Conservation (phyloP, 2,888 invertebrate species). For the Pseudoips prasinana region DNA sequence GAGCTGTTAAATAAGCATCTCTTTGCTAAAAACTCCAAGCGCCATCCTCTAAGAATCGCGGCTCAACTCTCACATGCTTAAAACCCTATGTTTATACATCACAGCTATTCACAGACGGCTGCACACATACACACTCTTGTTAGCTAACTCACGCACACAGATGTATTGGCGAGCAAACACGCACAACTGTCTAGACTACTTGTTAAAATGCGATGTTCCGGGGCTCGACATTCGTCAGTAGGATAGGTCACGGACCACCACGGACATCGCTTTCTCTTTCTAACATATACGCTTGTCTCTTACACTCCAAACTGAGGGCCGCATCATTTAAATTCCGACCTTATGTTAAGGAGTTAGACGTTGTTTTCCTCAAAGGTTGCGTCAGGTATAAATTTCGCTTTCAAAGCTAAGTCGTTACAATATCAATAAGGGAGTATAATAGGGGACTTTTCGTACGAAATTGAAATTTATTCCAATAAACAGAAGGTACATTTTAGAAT, state of each 20-base stretch:
- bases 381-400: constrained; percentile 78
- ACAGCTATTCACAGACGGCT: constrained; percentile 28
- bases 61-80: constrained; percentile 15
- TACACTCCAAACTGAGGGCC: constrained; percentile 32
- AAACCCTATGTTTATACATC: constrained; percentile 10
- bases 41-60: constrained; percentile 20
- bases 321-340: constrained; percentile 36
- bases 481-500: constrained; percentile 31
- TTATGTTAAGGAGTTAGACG: constrained; percentile 25
- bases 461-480: constrained; percentile 4
- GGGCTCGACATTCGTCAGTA: constrained; percentile 80
- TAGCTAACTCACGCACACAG: constrained; percentile 37
- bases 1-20: constrained; percentile 21
- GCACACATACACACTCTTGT: constrained; percentile 25
- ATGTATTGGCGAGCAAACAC: constrained; percentile 40
- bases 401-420: constrained; percentile 54
- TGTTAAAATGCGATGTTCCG: constrained; percentile 77
- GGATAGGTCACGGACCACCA: constrained; percentile 80
- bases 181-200: constrained; percentile 70
- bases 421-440: constrained; percentile 44
- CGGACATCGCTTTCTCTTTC: constrained; percentile 55
- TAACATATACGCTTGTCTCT: constrained; percentile 40
- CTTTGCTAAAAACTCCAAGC: constrained; percentile 26
- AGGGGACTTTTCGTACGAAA: constrained; percentile 11
- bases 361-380: constrained; percentile 15